Percentiles rank a stretch among this genome's conserved stretches.
These are phyloP conservation scores for Aphidoletes aphidimyza DNA, from an alignment of 2,888 invertebrate genomes.

Conservation along the genomic window DNA sequence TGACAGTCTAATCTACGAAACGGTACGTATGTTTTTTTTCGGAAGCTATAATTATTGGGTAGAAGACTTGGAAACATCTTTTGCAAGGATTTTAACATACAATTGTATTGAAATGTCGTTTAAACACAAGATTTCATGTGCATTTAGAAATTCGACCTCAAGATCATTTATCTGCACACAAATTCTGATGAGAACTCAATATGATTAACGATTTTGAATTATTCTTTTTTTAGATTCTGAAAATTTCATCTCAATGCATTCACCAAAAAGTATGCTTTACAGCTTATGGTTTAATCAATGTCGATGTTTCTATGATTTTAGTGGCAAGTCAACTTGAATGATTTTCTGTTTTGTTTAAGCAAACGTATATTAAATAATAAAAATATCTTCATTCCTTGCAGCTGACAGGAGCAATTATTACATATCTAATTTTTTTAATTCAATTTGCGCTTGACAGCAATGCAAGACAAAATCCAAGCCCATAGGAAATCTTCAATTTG, in stretches of 20 bases:
- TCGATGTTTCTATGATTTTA: constrained; percentile 16
- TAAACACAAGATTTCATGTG: too few relatives aligned
- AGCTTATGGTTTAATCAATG: not conserved
- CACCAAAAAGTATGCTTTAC: constrained; percentile 5
- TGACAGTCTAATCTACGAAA: not conserved
- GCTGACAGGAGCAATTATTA: not conserved
- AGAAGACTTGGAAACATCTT: too few relatives aligned
- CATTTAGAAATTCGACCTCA: too few relatives aligned
- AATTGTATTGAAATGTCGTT: too few relatives aligned
- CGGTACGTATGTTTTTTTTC: constrained; percentile 11
- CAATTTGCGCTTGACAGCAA: too few relatives aligned
- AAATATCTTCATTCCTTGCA: not conserved
- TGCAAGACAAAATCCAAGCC: too few relatives aligned
- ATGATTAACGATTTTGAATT: not conserved
- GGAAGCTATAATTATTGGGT: not conserved
- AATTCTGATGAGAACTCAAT: not conserved
- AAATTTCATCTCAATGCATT: constrained; percentile 41
- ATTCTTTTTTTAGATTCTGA: not conserved
- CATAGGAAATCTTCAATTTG: too few relatives aligned
- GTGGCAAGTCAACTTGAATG: not conserved
- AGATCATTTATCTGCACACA: too few relatives aligned
- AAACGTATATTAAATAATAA: too few relatives aligned
- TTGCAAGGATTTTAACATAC: too few relatives aligned
- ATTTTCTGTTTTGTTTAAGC: not conserved
- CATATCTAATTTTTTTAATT: not conserved